Percentiles rank a stretch among this genome's conserved stretches.
Conservation (phyloP, 2,888 invertebrate species). For the Hemithea aestivaria region DNA sequence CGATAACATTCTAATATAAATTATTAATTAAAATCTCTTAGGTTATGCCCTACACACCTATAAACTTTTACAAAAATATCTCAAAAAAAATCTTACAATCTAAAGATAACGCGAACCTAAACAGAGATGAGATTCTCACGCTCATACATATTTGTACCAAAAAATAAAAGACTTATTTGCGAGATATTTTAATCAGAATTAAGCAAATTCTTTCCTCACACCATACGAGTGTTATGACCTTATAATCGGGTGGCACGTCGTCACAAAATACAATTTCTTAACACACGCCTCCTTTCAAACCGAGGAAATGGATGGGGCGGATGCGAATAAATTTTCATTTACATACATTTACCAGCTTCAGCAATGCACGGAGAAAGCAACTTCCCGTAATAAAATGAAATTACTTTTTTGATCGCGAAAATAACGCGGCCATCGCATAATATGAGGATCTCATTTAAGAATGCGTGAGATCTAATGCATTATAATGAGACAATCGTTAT, state of each 20-base stretch:
- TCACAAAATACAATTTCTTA: constrained; percentile 24
- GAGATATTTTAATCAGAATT: no score
- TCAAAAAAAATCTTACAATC: no score
- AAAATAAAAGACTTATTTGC: no score
- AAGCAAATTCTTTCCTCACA: constrained; percentile 3
- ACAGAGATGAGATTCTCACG: no score
- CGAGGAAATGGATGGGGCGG: constrained; percentile 33
- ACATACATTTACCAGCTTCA: constrained; percentile 39
- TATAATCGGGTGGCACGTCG: constrained; percentile 7
- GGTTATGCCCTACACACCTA: no score
- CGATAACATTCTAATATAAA: no score
- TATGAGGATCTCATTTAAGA: constrained; percentile 14
- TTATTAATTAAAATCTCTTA: no score
- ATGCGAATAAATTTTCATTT: constrained; percentile 52
- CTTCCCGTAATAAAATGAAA: constrained; percentile 36
- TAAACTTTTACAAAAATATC: no score
- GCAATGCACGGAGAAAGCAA: constrained; percentile 33
- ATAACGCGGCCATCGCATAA: constrained; percentile 16
- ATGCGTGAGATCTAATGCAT: constrained; percentile 7
- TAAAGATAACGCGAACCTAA: no score
- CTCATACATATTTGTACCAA: no score
- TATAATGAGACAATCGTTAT: no score
- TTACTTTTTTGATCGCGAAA: constrained; percentile 28
- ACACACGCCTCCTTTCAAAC: constrained; percentile 12
- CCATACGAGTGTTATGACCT: constrained; percentile 16